Evolutionary conservation across 64 coral and sea anemone genomes (phyloP), one percentile per base, ranked within the genome.

Genomic region (Dendrophyllia cribrosa): DNA sequence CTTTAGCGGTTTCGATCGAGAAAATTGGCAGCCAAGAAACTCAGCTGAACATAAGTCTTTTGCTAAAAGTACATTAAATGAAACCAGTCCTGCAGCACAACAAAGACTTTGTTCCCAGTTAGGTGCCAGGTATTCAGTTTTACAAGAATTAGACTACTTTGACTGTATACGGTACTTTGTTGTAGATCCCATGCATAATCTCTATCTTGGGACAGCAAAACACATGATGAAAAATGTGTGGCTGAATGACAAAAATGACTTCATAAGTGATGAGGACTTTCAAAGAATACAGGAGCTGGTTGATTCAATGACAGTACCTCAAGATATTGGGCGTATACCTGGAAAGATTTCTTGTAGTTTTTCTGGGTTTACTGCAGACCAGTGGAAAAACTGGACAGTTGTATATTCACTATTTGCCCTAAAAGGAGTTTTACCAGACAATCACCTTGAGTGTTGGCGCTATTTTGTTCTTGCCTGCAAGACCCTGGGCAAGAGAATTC

Each of bases 321-420:
- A 90, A 64, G 93, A 95, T 53, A 78, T 95, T 65, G 88, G 88
- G 1, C 67, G 88, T 52, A 95, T 95, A 4, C 93, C 88, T 66
- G 67, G 88, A 50, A 95, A 95, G 59, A 95, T 95, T 74, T 66
- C 83, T 5, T 48, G 59, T 1, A 87, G 82, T 67, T 95, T 78
- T 75, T 67, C 55, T n/a, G 93, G 93, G 5, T 91, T 95, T 75
- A 95, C 93, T 6, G 93, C 88, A 51, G 89, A 91, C 22, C 93
- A 95, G 65, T 95, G 93, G 83, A 74, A 95, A 81, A 95, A 82
- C 59, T 95, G 93, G 93, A 88, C 83, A 74, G 51, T 51, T 56
- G 34, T 91, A 0, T 95, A 87, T 78, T 95, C 88, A 19, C 25
- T 91, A 73, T 79, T 55, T 95, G 88, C 88, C 52, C 66, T 95